phyloP scores from a whole-genome alignment of 2,888 invertebrate genomes.

The Sphaeridia pumilis region DNA sequence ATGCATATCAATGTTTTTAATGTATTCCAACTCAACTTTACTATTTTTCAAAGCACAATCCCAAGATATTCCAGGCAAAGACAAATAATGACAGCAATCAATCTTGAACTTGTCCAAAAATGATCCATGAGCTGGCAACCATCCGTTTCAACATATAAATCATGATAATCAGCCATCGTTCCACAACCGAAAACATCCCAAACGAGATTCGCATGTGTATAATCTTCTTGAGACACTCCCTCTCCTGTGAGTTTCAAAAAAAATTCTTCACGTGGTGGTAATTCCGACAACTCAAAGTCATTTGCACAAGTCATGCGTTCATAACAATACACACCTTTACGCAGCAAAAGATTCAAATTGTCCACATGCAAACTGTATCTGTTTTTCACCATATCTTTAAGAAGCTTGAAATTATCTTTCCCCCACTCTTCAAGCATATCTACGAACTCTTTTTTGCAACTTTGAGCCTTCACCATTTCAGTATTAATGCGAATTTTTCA shows the following conservation, averaged over 20 bases:
- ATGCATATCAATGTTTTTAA: neutral
- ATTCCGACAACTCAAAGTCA: neutral
- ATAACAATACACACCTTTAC: neutral
- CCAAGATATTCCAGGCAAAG: neutral
- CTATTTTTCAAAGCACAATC: neutral
- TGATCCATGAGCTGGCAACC: neutral
- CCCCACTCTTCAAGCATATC: no score
- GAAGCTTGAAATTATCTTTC: no score
- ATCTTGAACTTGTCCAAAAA: neutral
- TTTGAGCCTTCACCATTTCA: no score
- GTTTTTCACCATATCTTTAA: no score
- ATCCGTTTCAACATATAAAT: neutral
- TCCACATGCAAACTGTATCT: no score
- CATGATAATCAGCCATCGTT: neutral
- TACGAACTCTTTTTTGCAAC: no score
- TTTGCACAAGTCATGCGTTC: neutral
- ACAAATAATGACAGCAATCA: neutral
- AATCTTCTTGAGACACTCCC: neutral
- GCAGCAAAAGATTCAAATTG: neutral
- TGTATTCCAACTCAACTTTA: neutral
- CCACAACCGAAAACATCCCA: neutral
- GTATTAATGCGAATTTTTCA: no score
- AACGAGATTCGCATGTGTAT: neutral
- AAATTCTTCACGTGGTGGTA: neutral
- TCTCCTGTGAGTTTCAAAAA: neutral